These are phyloP conservation scores for Yponomeuta plumbellus DNA, from an alignment of 2,888 invertebrate species.

Conservation along the genomic window DNA sequence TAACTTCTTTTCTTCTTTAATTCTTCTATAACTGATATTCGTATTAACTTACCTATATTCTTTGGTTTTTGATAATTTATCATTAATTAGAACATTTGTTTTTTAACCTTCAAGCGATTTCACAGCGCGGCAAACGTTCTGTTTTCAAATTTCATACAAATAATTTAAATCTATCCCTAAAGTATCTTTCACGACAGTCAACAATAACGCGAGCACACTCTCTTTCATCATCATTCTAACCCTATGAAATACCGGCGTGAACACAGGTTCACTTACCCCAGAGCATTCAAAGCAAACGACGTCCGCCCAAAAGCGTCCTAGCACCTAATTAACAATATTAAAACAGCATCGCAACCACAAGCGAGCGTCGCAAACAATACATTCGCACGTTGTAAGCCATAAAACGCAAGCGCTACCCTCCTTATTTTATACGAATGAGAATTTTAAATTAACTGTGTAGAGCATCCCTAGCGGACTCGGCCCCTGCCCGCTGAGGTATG, in stretches of 20 bases:
- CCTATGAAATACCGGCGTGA: not conserved
- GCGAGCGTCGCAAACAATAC: conserved; percentile 63
- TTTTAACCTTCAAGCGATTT: no score
- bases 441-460: conserved; percentile 76
- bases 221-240: not conserved
- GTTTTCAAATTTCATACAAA: no score
- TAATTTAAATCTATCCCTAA: not conserved
- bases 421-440: conserved; percentile 74
- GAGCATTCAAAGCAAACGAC: conserved; percentile 25
- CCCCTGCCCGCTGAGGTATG: conserved; percentile 40
- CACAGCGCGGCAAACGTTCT: no score
- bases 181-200: not conserved
- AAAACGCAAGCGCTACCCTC: conserved; percentile 74
- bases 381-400: conserved; percentile 71
- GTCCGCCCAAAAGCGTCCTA: conserved; percentile 45
- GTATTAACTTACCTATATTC: no score
- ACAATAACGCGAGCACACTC: not conserved
- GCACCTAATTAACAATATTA: conserved; percentile 76
- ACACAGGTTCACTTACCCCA: not conserved
- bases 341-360: conserved; percentile 68
- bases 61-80: no score
- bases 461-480: conserved; percentile 55
- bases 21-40: no score
- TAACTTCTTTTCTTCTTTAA: no score
- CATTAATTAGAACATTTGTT: no score